Evolutionary conservation across 2,797 vertebrate genomes (phyloP), one percentile per base, ranked within the genome.

Genomic region (Enteromius anoplus): DNA sequence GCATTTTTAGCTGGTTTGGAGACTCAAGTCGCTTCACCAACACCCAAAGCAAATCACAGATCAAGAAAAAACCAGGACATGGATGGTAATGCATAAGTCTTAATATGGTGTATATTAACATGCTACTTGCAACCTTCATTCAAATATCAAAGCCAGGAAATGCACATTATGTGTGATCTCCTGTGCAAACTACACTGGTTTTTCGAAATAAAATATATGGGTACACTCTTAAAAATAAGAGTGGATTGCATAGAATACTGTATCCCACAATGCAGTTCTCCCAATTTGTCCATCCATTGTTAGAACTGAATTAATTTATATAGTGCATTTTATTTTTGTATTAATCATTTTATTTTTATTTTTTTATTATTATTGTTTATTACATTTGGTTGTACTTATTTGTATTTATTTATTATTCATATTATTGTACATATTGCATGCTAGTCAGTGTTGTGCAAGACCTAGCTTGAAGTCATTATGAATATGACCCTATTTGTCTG

Each of bases 11-110:
- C 55, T 6, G 88, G 64, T 70, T 60, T 17, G 45, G 90, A 92
- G 26, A 7, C 71, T 64, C 76, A 23, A 73, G 66, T 40, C 1
- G 64, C 45, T 0, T 76, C 40, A 21, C 81, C 82, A 62, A 40
- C 32, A 0, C 87, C 90, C 75, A 32, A 69, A 88, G 26, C 66
- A 51, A 90, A 88, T 29, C 68, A 70, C 87, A 91, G 88, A 91
- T 80, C 89, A 89, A 90, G 91, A 92, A 91, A 93, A 93, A 91
- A 95, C 93, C 0, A 93, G 0, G 97, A 97, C 78, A 94, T 98
- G 88, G 97, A 97, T 78, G 97, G 97, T 98, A 94, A 86, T 21
- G 71, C 71, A n/a, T 3, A 29, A 26, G 34, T 65, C 19, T 32
- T 29, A 14, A 3, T 15, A 29, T 49, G 45, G 42, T 29, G 45